phyloP scores from a whole-genome alignment of 2,888 invertebrate genomes.

The Crepidodera aurea region DNA sequence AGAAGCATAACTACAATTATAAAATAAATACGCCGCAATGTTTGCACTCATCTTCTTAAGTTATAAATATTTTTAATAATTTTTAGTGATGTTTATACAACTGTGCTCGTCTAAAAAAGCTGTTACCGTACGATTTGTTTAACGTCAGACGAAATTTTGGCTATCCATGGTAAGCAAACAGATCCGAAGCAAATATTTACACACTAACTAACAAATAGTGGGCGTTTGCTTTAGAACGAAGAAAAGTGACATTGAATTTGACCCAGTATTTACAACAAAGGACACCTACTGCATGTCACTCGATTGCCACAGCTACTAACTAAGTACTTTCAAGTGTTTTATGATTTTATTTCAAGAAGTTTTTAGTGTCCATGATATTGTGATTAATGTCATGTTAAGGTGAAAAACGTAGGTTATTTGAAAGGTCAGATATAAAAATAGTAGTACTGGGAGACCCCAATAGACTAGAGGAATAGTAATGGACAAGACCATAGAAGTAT shows the following conservation, averaged over 20 bases:
- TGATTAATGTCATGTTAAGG: conserved; percentile 23
- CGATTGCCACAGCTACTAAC: conserved; percentile 16
- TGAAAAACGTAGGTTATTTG: conserved; percentile 5
- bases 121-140: conserved; percentile 12
- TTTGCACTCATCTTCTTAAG: no score
- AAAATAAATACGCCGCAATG: no score
- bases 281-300: conserved; percentile 24
- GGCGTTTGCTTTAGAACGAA: conserved; percentile 19
- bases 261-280: conserved; percentile 30
- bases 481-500: no score
- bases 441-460: no score
- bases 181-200: conserved; percentile 18
- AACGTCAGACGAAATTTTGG: conserved; percentile 16
- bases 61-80: background rate
- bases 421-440: background rate
- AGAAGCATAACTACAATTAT: no score
- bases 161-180: conserved; percentile 18
- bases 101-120: conserved; percentile 1
- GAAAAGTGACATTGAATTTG: conserved; percentile 30
- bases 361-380: conserved; percentile 26
- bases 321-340: conserved; percentile 24
- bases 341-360: conserved; percentile 16
- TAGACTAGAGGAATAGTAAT: no score
- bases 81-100: conserved; percentile 1
- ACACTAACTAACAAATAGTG: conserved; percentile 16